Base-by-base conservation (phyloP, 64 coral and sea anemone genomes). In the Montipora efflorescens region DNA sequence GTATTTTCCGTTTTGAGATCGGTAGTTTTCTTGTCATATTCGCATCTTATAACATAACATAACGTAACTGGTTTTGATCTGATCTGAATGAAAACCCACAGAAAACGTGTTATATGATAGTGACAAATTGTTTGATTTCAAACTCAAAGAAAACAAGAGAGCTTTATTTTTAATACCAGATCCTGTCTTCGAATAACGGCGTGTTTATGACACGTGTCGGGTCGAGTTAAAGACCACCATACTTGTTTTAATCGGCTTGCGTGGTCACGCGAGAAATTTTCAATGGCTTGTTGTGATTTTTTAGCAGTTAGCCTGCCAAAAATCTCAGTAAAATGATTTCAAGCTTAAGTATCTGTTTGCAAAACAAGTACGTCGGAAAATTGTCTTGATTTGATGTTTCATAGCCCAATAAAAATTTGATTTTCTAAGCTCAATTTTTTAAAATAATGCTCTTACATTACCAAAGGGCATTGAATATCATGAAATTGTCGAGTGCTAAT, bases 251-350 rank as follows among this genome's bases (percentile, higher is more conserved):
- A 78, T 78, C 76, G 2, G 13, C 14, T 4, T 78, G 76, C 49
- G 76, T 49, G 76, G 76, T 78, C 76, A 78, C 76, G 76, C 76
- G 76, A 78, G 0, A 13, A 15, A 46, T 15, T 76, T 76, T 47
- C 61, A 15, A 64, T 8, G 5, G 12, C 3, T 78, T 48, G 16
- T 78, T 49, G 13, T 78, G 15, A 49, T 76, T 45, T 2, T 23
- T 71, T 71, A 4, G 4, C 68, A n/a, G 21, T 71, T 71, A 5
- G 68, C 68, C 68, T 71, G 68, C 20, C 20, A 20, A 71, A 71
- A 21, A 71, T 21, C 3, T 6, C 6, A n/a, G 19, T 71, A 23
- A 71, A 7, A 22, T 7, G 21, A 22, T 48, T 79, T 2, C 15
- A 50, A 14, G 1, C 16, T n/a, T 48, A 52, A n/a, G n/a, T n/a